Percentiles rank a stretch among this genome's conserved stretches.
These are phyloP conservation scores for Maccullochella peelii DNA, from an alignment of 2,113 vertebrate species.

Conservation along the genomic window DNA sequence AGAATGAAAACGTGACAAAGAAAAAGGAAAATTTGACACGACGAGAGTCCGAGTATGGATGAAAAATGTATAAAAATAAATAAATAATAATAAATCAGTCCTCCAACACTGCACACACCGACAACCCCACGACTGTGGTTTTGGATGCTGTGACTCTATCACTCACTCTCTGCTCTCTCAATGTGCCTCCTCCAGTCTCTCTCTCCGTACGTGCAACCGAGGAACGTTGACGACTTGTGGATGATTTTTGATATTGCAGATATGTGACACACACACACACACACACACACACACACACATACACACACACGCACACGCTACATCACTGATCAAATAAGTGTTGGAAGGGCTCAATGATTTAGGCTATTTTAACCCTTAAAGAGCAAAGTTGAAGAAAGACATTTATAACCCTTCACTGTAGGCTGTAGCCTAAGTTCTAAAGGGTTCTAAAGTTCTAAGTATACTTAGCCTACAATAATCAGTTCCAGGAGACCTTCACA, in stretches of 20 bases:
- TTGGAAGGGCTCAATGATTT: no score
- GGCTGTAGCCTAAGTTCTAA: no score
- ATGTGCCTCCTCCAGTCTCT: background rate
- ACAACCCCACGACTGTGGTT: background rate
- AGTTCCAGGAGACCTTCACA: no score
- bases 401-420: no score
- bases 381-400: no score
- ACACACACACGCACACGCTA: background rate
- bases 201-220: background rate
- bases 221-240: conserved; percentile 7
- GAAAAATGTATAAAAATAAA: background rate
- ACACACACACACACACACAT: background rate
- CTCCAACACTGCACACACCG: background rate
- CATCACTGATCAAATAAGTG: no score
- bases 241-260: conserved; percentile 29
- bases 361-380: no score
- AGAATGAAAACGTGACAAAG: background rate
- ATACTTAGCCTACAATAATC: no score
- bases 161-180: background rate
- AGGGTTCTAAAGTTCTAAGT: no score
- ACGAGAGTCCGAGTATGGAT: background rate
- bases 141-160: conserved; percentile 25
- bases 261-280: background rate
- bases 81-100: background rate
- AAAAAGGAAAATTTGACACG: background rate